Evolutionary conservation across 2,113 vertebrate species (phyloP).

Genomic region (Rhadina sibilatrix): DNA sequence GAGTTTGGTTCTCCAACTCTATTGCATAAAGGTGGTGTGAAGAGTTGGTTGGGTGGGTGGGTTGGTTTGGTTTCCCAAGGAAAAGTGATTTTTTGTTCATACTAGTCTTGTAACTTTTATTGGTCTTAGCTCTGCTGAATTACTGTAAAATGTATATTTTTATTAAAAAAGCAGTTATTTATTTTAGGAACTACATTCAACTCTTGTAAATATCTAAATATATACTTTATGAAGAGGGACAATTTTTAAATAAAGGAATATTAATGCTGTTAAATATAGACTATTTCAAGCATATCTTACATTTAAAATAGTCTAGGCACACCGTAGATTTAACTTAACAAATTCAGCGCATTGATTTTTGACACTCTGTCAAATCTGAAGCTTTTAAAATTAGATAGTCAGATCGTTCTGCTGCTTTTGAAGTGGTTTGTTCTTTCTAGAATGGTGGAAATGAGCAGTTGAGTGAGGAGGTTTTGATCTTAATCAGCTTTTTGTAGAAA

Average conservation of each 20-base stretch:
- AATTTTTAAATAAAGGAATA: not conserved
- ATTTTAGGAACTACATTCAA: not conserved
- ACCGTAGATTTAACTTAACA: not conserved
- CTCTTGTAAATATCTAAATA: not conserved
- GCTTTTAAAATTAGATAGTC: not conserved
- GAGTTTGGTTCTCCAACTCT: not conserved
- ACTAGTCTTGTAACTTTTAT: not conserved
- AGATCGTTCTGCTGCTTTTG: not conserved
- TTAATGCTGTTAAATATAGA: not conserved
- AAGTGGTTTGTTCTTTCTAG: slow-evolving; percentile 22
- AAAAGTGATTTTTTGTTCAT: not conserved
- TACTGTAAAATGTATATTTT: not conserved
- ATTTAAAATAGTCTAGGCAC: not conserved
- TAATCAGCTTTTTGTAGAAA: not conserved
- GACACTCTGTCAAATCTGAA: not conserved
- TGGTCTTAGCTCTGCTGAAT: not conserved
- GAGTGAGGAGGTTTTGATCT: not conserved
- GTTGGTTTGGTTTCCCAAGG: not conserved
- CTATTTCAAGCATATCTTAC: not conserved
- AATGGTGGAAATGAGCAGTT: not conserved
- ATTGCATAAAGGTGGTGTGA: not conserved
- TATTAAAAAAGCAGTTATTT: not conserved
- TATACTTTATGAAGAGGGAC: not conserved
- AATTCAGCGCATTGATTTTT: not conserved
- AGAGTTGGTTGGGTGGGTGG: not conserved